Percentiles rank a stretch among this genome's conserved stretches.
These are phyloP conservation scores for Parasteatoda tepidariorum DNA, from an alignment of 1,140 invertebrate species.

Conservation along the genomic window DNA sequence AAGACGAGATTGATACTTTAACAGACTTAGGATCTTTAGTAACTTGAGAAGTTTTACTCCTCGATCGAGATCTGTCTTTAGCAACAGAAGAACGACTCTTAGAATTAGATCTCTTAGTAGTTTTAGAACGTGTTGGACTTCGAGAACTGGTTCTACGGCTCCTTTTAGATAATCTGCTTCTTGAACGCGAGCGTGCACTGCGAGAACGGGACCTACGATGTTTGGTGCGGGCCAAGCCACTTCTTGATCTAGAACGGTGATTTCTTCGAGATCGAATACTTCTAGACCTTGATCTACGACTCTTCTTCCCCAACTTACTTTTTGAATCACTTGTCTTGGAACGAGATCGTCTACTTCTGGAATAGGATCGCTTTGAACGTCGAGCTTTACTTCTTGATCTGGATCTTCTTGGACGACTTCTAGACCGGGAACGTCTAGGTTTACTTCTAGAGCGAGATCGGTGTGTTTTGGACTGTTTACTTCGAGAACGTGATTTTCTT, in stretches of 20 bases:
- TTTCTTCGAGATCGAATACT: not conserved
- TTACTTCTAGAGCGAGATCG: slow-evolving; percentile 28
- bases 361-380: not conserved
- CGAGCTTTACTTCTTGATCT: slow-evolving; percentile 1
- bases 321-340: not conserved
- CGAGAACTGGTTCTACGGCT: not conserved
- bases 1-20: slow-evolving; percentile 1
- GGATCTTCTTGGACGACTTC: slow-evolving; percentile 12
- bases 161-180: slow-evolving; percentile 27
- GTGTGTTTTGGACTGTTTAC: slow-evolving; percentile 16
- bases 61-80: slow-evolving; percentile 13
- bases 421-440: slow-evolving; percentile 12
- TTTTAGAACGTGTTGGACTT: not conserved
- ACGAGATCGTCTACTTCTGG: slow-evolving; percentile 39
- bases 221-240: not conserved
- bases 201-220: slow-evolving; percentile 5
- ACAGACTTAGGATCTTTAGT: not conserved
- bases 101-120: not conserved
- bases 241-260: not conserved
- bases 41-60: not conserved
- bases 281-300: slow-evolving; percentile 15
- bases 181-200: slow-evolving; percentile 17
- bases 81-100: slow-evolving; percentile 6
- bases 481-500: not conserved
- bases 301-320: not conserved